Evolutionary conservation across 2,797 vertebrate species (phyloP), one percentile per base, ranked within the genome.

Genomic region (Rhinophrynus dorsalis): DNA sequence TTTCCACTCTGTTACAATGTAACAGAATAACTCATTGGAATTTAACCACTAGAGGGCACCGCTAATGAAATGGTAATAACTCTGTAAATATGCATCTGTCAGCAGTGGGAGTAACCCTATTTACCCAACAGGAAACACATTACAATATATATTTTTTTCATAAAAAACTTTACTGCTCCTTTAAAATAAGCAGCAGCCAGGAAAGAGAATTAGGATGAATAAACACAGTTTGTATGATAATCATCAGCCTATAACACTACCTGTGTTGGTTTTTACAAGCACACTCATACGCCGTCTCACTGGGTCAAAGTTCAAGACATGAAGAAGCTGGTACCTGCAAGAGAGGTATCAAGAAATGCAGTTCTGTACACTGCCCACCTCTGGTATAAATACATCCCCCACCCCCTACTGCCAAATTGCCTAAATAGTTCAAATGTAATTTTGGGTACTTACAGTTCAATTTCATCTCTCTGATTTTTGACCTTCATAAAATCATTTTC

Each of bases 281-380:
- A 99, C 96, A 33, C 97, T 99, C 97, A 99, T 99, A 35, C 97
- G 88, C 67, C 97, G 90, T 63, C 96, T 92, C 50, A 97, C 90
- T 0, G 95, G 91, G 82, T 99, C 96, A 60, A 99, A 99, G 82
- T 95, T 93, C 80, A 99, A 75, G 69, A 97, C 92, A 0, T 99
- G 96, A 62, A 99, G 95, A 69, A 96, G 90, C 0, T 97, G 91
- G 33, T 96, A 98, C 77, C 97, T 98, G 82, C 4, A 33, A 59
- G 27, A 54, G 23, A 69, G 9, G 15, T 52, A 15, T 17, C 6
- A 7, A 15, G 1, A 29, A 26, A 38, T 38, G 1, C n/a, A 2
- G 12, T 1, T 17, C 1, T 2, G n/a, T 5, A 2, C 44, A 47
- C 18, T 10, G 20, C 8, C 15, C n/a, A 9, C n/a, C 15, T 9